Evolutionary conservation across 1,140 invertebrate genomes (phyloP).

Genomic region (Octopus sinensis): DNA sequence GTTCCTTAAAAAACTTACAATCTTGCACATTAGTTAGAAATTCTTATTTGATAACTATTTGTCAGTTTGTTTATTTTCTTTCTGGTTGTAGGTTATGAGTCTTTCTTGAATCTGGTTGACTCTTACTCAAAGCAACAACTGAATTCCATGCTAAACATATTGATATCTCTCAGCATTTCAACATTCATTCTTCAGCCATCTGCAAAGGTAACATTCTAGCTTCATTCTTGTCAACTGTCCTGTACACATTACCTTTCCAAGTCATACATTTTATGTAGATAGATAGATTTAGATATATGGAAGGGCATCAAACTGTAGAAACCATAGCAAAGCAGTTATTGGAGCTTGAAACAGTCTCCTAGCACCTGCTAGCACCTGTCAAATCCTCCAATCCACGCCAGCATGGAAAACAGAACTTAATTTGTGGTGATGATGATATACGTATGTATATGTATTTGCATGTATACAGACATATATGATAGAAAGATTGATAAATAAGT

Average conservation of each 20-base stretch:
- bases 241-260: not conserved
- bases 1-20: not conserved
- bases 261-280: not conserved
- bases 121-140: not conserved
- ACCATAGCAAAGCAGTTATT: not conserved
- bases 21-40: not conserved
- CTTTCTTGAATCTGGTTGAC: not conserved
- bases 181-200: not conserved
- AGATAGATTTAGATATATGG: not conserved
- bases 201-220: not conserved
- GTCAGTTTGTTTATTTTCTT: constrained; percentile 8
- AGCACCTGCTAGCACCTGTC: not conserved
- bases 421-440: too few species aligned
- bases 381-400: too few species aligned
- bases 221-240: not conserved
- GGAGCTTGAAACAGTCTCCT: not conserved
- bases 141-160: not conserved
- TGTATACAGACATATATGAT: too few species aligned
- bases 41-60: constrained; percentile 9
- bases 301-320: not conserved
- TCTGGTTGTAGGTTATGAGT: not conserved
- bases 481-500: too few species aligned
- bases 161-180: not conserved
- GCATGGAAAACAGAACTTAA: too few species aligned
- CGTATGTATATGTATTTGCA: too few species aligned